Evolutionary conservation across 2,113 vertebrate species (phyloP), one percentile per base, ranked within the genome.

Genomic region (Lanius ludovicianus): DNA sequence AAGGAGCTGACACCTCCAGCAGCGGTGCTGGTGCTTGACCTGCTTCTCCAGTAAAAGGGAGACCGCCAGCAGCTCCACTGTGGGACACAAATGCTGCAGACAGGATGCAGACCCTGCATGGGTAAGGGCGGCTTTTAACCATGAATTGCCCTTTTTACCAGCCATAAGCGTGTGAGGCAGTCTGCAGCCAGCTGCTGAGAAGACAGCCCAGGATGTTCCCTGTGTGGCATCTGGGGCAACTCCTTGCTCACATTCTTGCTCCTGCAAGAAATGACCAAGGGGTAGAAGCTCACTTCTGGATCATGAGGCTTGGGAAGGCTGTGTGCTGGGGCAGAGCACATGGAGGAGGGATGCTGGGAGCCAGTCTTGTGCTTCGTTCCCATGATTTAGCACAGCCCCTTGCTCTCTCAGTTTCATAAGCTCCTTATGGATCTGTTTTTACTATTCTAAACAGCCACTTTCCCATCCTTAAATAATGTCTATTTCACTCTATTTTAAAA

Each of bases 381-480:
- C 81, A 62, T 73, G 93, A 80, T 57, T 87, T 53, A 79, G n/a
- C 53, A 78, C 47, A 73, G 74, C 46, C 42, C 75, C 68, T 52
- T 75, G 76, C 55, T 44, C 84, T 73, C 67, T n/a, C 70, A 37
- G 64, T 49, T 94, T 87, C 74, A 91, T 79, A 81, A 82, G 1
- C 53, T 78, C 77, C 52, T 94, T 76, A 59, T 0, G 2, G 65
- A 68, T 67, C 47, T 41, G 64, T 59, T 91, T 93, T 90, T 81
- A 75, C 76, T 81, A n/a, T 83, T 90, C 69, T 62, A 49, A 94
- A 88, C 59, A 74, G 76, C 68, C 76, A 78, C 78, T 84, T 97
- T 92, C 84, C 91, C 81, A 93, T 78, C 86, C 87, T 93, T 90
- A 84, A 92, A 89, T 73, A 84, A 79, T 84, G 89, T 68, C 91